A percentile compares a stretch with the other conserved stretches of the same genome.
These are phyloP conservation scores for Orchesella flavescens DNA, from an alignment of 2,888 invertebrate species.

Conservation along the genomic window DNA sequence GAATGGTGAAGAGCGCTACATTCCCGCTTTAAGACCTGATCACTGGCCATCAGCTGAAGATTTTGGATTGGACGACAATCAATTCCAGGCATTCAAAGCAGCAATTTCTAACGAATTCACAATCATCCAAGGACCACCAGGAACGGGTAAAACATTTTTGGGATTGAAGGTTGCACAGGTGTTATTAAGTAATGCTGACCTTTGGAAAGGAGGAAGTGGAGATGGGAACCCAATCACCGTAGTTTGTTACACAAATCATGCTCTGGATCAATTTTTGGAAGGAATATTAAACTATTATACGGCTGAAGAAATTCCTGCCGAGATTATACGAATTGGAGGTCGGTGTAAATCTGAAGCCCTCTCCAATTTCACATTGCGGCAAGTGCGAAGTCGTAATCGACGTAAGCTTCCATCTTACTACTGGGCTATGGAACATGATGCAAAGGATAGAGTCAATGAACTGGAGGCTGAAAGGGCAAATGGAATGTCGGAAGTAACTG, in stretches of 20 bases:
- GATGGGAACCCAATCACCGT: slow-evolving; percentile 82
- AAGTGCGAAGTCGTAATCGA: slow-evolving; percentile 38
- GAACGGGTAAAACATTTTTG: slow-evolving; percentile 76
- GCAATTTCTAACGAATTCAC: slow-evolving; percentile 83
- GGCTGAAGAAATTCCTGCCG: slow-evolving; percentile 20
- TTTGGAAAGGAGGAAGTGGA: slow-evolving; percentile 73
- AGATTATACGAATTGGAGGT: slow-evolving; percentile 62
- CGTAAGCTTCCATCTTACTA: slow-evolving; percentile 30
- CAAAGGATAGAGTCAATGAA: slow-evolving; percentile 38
- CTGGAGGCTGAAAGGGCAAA: slow-evolving; percentile 43
- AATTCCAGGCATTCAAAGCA: slow-evolving; percentile 80
- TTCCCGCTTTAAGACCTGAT: slow-evolving; percentile 53
- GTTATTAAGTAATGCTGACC: slow-evolving; percentile 78
- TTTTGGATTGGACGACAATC: slow-evolving; percentile 80
- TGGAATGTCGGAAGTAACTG: slow-evolving; percentile 55
- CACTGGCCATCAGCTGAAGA: slow-evolving; percentile 76
- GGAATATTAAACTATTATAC: slow-evolving; percentile 76
- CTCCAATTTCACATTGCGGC: slow-evolving; percentile 30
- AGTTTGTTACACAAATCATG: slow-evolving; percentile 89
- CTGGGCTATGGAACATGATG: slow-evolving; percentile 9
- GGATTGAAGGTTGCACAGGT: slow-evolving; percentile 81
- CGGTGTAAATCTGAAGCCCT: slow-evolving; percentile 58
- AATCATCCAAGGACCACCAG: slow-evolving; percentile 83
- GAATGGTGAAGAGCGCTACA: slow-evolving; percentile 34
- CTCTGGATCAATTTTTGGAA: slow-evolving; percentile 88